A percentile compares a stretch with the other conserved stretches of the same genome.
These are phyloP conservation scores for Lepidurus arcticus DNA, from an alignment of 1,140 invertebrate genomes.

Conservation along the genomic window DNA sequence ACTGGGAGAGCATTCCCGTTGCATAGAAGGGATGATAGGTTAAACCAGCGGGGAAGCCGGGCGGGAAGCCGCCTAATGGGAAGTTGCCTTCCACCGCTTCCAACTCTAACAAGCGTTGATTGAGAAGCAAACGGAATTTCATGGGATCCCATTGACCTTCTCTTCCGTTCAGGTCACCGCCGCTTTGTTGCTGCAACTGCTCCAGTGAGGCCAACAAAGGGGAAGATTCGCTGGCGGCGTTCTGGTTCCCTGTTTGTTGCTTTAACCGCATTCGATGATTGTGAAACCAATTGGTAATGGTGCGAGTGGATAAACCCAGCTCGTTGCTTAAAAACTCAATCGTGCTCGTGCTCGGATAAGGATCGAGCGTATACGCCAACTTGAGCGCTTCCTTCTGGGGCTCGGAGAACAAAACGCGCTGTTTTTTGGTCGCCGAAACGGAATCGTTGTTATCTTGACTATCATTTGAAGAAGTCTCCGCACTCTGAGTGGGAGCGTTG, in stretches of 20 bases:
- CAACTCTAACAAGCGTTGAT: slow-evolving; percentile 76
- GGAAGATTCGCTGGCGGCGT: slow-evolving; percentile 24
- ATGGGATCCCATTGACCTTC: slow-evolving; percentile 69
- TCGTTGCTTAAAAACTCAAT: slow-evolving; percentile 92
- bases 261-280: slow-evolving; percentile 98
- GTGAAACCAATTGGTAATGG: slow-evolving; percentile 99
- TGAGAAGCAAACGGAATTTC: slow-evolving; percentile 78
- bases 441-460: slow-evolving; percentile 32
- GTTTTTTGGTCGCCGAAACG: slow-evolving; percentile 64
- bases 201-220: slow-evolving; percentile 43
- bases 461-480: slow-evolving; percentile 31
- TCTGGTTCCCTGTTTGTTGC: slow-evolving; percentile 56
- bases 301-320: slow-evolving; percentile 83
- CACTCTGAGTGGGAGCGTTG: slow-evolving; percentile 36
- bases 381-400: slow-evolving; percentile 95
- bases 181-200: slow-evolving; percentile 52
- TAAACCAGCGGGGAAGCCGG: slow-evolving; percentile 30
- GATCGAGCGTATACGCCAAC: slow-evolving; percentile 87
- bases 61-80: slow-evolving; percentile 8
- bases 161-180: slow-evolving; percentile 35
- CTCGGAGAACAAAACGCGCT: slow-evolving; percentile 90
- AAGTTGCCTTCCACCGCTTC: slow-evolving; percentile 48
- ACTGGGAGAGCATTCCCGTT: slow-evolving; percentile 33
- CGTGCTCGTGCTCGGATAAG: slow-evolving; percentile 90
- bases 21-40: slow-evolving; percentile 35